Conservation (phyloP, 2,113 vertebrate genomes). For the Syngnathoides biaculeatus region DNA sequence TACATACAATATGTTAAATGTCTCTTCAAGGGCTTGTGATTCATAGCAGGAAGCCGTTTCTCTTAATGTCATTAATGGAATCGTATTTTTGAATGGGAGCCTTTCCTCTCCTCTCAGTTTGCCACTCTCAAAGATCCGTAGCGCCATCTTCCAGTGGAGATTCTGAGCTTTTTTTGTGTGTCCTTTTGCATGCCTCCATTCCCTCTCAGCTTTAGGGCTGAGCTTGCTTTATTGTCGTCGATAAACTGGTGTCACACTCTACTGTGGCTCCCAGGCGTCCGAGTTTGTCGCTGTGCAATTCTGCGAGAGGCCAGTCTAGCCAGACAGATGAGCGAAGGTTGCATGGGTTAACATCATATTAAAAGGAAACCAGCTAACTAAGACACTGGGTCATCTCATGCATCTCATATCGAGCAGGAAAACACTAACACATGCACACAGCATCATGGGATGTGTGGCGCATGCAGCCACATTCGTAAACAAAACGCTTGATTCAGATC, state of each 20-base stretch:
- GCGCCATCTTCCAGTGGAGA: neutral
- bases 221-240: constrained; percentile 23
- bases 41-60: constrained; percentile 31
- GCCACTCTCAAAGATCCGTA: constrained; percentile 11
- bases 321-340: constrained; percentile 6
- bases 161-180: constrained; percentile 8
- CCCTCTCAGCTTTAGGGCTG: constrained; percentile 9
- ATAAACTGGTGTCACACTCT: constrained; percentile 20
- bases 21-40: constrained; percentile 48
- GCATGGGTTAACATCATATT: constrained; percentile 6
- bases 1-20: constrained; percentile 38
- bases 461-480: constrained; percentile 9
- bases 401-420: neutral
- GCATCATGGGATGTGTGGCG: neutral
- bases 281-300: neutral
- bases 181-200: constrained; percentile 13
- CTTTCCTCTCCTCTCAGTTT: constrained; percentile 11
- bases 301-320: constrained; percentile 18
- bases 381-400: neutral
- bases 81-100: constrained; percentile 16
- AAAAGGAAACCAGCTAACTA: neutral
- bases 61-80: constrained; percentile 11
- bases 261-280: constrained; percentile 31
- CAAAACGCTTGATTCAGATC: constrained; percentile 1
- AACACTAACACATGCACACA: neutral